phyloP scores from a whole-genome alignment of 2,797 vertebrate species.

The Miichthys miiuy region DNA sequence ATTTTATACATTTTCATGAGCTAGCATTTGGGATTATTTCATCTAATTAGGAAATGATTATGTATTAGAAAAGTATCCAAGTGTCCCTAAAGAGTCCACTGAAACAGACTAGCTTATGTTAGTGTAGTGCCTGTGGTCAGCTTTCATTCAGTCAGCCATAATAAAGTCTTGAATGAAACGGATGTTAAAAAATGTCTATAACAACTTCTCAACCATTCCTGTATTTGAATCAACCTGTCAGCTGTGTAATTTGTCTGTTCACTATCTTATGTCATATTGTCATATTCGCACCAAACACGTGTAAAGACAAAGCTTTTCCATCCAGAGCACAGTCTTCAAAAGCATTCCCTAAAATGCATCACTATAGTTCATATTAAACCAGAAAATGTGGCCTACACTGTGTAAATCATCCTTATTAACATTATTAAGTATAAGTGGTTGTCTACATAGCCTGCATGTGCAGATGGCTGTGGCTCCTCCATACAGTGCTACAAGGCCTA shows the following conservation, averaged over 20 bases:
- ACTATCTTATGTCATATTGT: not conserved
- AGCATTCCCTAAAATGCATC: not conserved
- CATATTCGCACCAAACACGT: not conserved
- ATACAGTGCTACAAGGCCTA: constrained; percentile 43
- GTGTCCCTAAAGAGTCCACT: not conserved
- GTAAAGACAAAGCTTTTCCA: not conserved
- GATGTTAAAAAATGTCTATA: not conserved
- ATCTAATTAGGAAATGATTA: not conserved
- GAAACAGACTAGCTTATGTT: not conserved
- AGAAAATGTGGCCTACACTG: not conserved
- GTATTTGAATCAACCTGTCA: not conserved
- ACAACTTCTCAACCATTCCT: not conserved
- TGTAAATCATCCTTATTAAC: not conserved
- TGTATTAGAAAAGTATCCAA: not conserved
- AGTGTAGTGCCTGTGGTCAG: not conserved
- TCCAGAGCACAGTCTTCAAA: not conserved
- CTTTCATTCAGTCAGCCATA: not conserved
- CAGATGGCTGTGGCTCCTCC: constrained; percentile 42
- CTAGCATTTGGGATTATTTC: not conserved
- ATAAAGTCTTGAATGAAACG: not conserved
- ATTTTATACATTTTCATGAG: not conserved
- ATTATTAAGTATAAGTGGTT: not conserved
- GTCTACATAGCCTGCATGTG: constrained; percentile 19
- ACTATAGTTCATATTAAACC: not conserved
- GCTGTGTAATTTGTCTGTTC: not conserved